Base-by-base conservation (phyloP, 2,888 invertebrate genomes). In the Myopa testacea region DNA sequence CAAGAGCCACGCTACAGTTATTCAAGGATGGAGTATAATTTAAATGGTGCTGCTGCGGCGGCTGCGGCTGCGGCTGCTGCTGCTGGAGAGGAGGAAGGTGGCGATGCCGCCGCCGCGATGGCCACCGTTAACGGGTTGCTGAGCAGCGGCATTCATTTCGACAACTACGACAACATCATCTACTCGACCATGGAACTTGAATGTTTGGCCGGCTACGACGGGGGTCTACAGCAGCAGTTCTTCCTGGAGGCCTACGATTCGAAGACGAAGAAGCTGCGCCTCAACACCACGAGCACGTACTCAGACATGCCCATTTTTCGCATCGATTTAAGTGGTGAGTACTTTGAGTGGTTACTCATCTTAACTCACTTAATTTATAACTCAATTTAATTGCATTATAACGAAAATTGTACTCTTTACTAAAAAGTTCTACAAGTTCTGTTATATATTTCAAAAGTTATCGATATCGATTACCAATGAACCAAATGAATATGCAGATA, bases 151-250 rank as follows among this genome's bases (percentile, higher is more conserved):
- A 87, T 88, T 79, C 88, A 88, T 81, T 85, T 89, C 68, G 89
- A 89, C 80, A 89, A 86, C 84, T 89, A 89, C 78, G 89, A 89
- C 83, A 89, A 89, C 82, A 87, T 88, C 70, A 86, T 89, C 78
- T 89, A 89, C 83, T 89, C 89, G 65, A 88, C 89, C 90, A 89
- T 97, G 85, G 94, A 95, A 85, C 93, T 97, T 78, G 95, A 95
- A 84, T 97, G 97, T 88, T 93, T 95, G 78, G 93, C 95, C 0
- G 97, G 96, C 67, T 96, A 96, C 88, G 96, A 97, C 86, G 96
- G 97, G 1, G 97, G 97, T 0, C 91, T 97, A 78, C 94, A 95
- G 63, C 97, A 97, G 88, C 93, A 93, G 81, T 96, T 96, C 89
- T 91, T 94, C 75, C 90, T 97, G 78, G 96, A 96, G 88, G 95